A percentile compares a stretch with the other conserved stretches of the same genome.
Evolutionary conservation across 1,140 invertebrate species (phyloP).

Genomic region (Ectropis grisescens): DNA sequence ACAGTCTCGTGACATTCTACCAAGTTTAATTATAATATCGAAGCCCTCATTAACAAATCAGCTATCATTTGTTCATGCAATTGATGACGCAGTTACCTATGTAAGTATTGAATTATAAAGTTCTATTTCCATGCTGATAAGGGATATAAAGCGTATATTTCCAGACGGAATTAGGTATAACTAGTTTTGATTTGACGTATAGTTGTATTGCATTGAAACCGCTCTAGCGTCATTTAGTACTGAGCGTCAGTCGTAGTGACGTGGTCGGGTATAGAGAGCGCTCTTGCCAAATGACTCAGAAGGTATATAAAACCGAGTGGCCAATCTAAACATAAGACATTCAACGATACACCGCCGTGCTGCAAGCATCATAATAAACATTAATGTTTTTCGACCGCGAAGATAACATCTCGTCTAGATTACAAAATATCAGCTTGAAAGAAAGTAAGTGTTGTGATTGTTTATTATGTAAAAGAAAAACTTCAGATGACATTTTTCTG

Average conservation of each 20-base stretch:
- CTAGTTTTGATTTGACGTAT: too few species aligned
- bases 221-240: constrained; percentile 31
- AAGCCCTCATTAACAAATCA: too few species aligned
- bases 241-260: constrained; percentile 46
- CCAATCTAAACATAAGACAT: constrained; percentile 23
- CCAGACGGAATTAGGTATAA: too few species aligned
- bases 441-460: constrained; percentile 45
- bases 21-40: too few species aligned
- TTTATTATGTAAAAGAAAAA: too few species aligned
- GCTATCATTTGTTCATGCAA: too few species aligned
- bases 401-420: constrained; percentile 35
- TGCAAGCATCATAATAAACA: constrained; percentile 9
- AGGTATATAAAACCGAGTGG: constrained; percentile 38
- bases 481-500: too few species aligned
- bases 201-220: constrained; percentile 6
- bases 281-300: constrained; percentile 56
- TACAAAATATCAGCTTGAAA: constrained; percentile 42
- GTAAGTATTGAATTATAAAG: too few species aligned
- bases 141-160: too few species aligned
- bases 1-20: too few species aligned
- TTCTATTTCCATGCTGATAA: too few species aligned
- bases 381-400: constrained; percentile 52
- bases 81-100: too few species aligned
- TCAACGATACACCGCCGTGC: constrained; percentile 21
- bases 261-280: constrained; percentile 21